phyloP scores from a whole-genome alignment of 2,113 vertebrate genomes.

The cat (Felis catus) region DNA sequence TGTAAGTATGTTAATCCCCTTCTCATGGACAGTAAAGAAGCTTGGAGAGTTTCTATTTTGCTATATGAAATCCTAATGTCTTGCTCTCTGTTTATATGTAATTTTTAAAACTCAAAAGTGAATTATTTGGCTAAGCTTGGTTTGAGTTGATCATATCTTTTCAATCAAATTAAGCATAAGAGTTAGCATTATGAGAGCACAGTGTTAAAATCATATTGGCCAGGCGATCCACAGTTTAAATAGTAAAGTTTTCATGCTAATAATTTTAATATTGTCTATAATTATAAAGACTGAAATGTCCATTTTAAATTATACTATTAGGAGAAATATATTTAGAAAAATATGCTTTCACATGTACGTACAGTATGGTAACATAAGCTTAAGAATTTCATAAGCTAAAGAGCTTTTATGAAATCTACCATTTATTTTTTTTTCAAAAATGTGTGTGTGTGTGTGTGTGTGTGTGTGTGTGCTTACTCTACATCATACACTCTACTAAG shows the following conservation, averaged over 20 bases:
- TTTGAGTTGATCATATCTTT: background rate
- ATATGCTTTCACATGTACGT: background rate
- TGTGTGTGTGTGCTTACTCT: background rate
- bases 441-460: background rate
- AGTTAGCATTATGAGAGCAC: background rate
- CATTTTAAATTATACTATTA: background rate
- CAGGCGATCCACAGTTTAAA: background rate
- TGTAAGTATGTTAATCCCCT: background rate
- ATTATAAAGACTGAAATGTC: background rate
- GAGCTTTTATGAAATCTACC: background rate
- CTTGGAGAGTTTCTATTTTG: background rate
- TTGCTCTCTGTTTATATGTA: background rate
- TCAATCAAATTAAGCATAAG: background rate
- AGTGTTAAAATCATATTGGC: background rate
- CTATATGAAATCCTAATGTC: background rate
- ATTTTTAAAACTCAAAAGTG: background rate
- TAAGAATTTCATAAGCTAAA: background rate
- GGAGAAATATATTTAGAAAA: background rate
- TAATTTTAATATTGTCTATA: background rate
- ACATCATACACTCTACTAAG: background rate
- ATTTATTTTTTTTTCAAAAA: background rate
- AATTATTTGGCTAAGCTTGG: background rate
- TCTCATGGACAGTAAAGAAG: background rate
- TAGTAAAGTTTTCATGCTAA: background rate
- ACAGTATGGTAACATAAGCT: background rate